Evolutionary conservation across 2,113 vertebrate species (phyloP), one percentile per base, ranked within the genome.

Genomic region (Podarcis raffonei): DNA sequence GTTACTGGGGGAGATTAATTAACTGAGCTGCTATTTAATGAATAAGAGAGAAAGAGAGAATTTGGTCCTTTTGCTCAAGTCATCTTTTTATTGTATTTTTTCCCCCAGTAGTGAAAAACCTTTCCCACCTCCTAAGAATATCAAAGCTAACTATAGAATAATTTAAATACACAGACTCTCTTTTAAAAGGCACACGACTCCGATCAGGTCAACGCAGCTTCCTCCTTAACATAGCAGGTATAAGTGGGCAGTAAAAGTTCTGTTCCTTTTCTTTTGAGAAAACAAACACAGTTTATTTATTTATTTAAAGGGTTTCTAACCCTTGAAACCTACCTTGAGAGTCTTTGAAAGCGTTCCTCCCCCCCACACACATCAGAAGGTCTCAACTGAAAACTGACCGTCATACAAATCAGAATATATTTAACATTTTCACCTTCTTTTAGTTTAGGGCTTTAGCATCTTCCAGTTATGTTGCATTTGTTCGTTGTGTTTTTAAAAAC

Each of bases 351-450:
- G 18, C 42, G 1, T 87, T 0, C 84, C 86, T n/a, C 6, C 57
- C 83, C 39, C 48, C 48, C 48, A 0, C 88, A 0, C 88, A 22
- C 0, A 25, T 78, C 75, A 77, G 37, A 25, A 81, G 13, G 57
- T 39, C 22, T 27, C 15, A 32, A 8, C 1, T 12, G 23, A 72
- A 35, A 37, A 8, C 3, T 83, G 57, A 32, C 42, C 82, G 75
- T 53, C 59, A 3, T 75, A 89, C 7, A 85, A 91, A 77, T 83
- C 87, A 39, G 83, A 62, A 81, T 75, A 83, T 91, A 81, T 90
- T 4, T 35, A 25, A 76, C 15, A 22, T 62, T 16, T 65, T 53
- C 77, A 4, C 3, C 25, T 86, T 77, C 83, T 66, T 39, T 82
- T 23, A 23, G 5, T 76, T 83, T 83, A 78, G 39, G 80, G 71